Percentiles rank a stretch among this genome's conserved stretches.
Evolutionary conservation across 2,113 vertebrate species (phyloP).

Genomic region (Rhinopomastus cyanomelas): DNA sequence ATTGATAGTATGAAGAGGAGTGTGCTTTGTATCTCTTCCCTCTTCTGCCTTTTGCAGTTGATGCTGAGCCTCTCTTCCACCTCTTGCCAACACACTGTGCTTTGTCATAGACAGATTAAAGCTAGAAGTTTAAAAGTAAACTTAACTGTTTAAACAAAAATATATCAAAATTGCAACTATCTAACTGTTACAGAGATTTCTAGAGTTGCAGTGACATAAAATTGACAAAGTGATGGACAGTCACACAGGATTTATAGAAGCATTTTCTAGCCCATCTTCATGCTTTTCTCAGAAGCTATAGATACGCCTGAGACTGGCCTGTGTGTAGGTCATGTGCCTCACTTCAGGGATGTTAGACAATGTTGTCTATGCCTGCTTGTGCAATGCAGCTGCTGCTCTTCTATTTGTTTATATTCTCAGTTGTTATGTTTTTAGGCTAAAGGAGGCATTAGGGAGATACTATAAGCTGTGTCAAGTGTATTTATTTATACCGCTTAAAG

Average conservation of each 20-base stretch:
- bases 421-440: neutral
- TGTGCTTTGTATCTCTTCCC: neutral
- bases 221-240: neutral
- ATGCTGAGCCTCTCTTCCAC: neutral
- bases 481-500: constrained; percentile 38
- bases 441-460: constrained; percentile 8
- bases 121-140: neutral
- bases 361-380: neutral
- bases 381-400: neutral
- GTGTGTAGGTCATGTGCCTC: neutral
- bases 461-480: constrained; percentile 46
- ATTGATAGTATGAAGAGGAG: neutral
- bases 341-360: neutral
- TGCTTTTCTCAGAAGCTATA: neutral
- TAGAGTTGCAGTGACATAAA: neutral
- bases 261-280: neutral
- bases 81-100: neutral
- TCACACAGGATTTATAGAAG: neutral
- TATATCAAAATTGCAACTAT: neutral
- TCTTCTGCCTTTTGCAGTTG: neutral
- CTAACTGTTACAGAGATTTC: neutral
- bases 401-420: neutral
- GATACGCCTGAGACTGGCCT: neutral
- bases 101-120: neutral
- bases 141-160: neutral